Conservation (phyloP, 2,113 vertebrate species). For the Hypanus sabinus region DNA sequence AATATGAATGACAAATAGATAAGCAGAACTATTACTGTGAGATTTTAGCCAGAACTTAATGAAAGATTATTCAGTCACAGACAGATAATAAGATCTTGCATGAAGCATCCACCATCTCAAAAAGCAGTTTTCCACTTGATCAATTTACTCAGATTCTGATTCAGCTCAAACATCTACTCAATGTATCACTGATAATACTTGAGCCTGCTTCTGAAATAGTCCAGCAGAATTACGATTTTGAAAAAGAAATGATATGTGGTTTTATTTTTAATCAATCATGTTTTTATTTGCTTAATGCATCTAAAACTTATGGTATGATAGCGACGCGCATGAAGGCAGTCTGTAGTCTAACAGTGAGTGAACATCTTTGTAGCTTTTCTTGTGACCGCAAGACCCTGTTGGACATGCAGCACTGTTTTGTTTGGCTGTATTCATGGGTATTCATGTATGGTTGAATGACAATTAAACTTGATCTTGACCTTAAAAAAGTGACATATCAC, state of each 20-base stretch:
- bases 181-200: neutral
- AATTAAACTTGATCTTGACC: too few species aligned
- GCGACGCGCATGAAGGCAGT: too few species aligned
- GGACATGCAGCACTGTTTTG: too few species aligned
- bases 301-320: too few species aligned
- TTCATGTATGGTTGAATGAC: too few species aligned
- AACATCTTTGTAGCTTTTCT: too few species aligned
- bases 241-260: neutral
- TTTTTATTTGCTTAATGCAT: neutral
- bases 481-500: too few species aligned
- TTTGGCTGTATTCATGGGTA: too few species aligned
- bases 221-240: neutral
- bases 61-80: conserved; percentile 26
- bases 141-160: neutral
- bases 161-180: neutral
- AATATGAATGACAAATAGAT: neutral
- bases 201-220: conserved; percentile 9
- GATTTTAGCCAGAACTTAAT: conserved; percentile 18
- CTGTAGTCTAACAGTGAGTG: too few species aligned
- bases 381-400: too few species aligned
- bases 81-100: conserved; percentile 5
- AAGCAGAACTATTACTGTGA: neutral
- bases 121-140: neutral
- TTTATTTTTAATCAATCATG: neutral
- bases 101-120: neutral